Evolutionary conservation across 2,888 invertebrate species (phyloP).

Genomic region (Folsomia candida): DNA sequence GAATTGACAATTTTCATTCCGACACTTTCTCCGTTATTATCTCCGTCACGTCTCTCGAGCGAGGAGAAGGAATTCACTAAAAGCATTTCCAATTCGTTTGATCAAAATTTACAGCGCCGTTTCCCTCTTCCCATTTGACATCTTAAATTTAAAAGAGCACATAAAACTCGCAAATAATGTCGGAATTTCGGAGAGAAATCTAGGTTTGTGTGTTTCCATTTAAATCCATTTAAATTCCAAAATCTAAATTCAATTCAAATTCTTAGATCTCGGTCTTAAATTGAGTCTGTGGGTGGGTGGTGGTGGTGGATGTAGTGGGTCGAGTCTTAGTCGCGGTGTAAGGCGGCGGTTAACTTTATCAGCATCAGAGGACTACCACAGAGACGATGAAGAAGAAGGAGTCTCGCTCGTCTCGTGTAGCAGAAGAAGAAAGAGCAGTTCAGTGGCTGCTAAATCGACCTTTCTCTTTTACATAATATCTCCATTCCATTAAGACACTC

Average conservation of each 20-base stretch:
- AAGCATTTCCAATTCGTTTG: slow-evolving; percentile 12
- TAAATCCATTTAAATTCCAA: slow-evolving; percentile 7
- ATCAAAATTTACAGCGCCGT: slow-evolving; percentile 12
- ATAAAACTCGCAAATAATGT: slow-evolving; percentile 1
- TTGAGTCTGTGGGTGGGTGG: not conserved
- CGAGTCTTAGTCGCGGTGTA: not conserved
- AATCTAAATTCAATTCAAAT: slow-evolving; percentile 2
- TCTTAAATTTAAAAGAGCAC: slow-evolving; percentile 3
- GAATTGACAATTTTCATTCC: not conserved
- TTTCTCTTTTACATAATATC: slow-evolving; percentile 16
- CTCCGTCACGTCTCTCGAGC: not conserved
- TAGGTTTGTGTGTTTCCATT: slow-evolving; percentile 5
- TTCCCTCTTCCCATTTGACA: not conserved
- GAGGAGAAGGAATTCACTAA: slow-evolving; percentile 7
- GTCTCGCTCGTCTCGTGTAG: not conserved
- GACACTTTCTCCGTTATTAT: slow-evolving; percentile 3
- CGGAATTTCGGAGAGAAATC: not conserved
- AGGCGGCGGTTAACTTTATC: not conserved
- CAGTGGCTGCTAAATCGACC: slow-evolving; percentile 1
- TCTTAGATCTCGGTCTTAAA: not conserved
- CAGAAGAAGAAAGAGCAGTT: not conserved
- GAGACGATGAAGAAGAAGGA: not conserved
- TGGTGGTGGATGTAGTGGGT: too few species aligned
- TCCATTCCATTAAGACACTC: slow-evolving; percentile 17
- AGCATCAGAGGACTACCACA: not conserved